Evolutionary conservation across 2,113 vertebrate species (phyloP), one percentile per base, ranked within the genome.

Genomic region (Megaceryle torquata): DNA sequence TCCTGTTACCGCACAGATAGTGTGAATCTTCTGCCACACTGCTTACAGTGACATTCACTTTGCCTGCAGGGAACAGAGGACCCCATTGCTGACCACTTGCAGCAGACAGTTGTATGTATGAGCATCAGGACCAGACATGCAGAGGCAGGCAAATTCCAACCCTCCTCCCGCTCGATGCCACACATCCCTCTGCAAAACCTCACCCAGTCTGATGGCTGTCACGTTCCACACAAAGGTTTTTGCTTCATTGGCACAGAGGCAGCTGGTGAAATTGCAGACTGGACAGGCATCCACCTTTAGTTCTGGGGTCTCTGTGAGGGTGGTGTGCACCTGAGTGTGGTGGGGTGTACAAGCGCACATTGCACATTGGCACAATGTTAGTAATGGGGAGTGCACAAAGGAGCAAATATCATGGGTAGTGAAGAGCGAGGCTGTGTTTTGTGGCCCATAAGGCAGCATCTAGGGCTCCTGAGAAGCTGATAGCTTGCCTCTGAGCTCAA

Each of bases 201-300:
- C 88, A 99, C 98, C 98, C 60, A 98, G 89, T 20, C 53, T 91
- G 29, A 78, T 86, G 3, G 98, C 97, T 0, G 74, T 97, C 97
- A 99, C 80, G 0, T 89, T 98, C 98, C 99, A 99, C 71, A 80
- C 95, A 60, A 98, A 97, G 56, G 97, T 98, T 83, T 98, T 97
- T 12, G 97, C 98, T 94, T 98, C 97, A 0, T 92, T 95, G 59
- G 96, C 96, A 53, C 98, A 99, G 75, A 99, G 94, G 94, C 98
- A 99, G 92, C 90, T 96, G 77, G 97, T 97, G 94, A 98, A 97
- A 82, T 80, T 15, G 44, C 96, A 89, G 57, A 65, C 95, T 86
- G 95, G 67, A 76, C 97, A 81, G 7, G 93, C 79, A 57, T 91
- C 93, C 51, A 96, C 91, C 71, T 88, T n/a, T 7, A 97, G 54